These are phyloP conservation scores for Himalopsyche anomala DNA, from an alignment of 2,888 invertebrate species.

Conservation along the genomic window DNA sequence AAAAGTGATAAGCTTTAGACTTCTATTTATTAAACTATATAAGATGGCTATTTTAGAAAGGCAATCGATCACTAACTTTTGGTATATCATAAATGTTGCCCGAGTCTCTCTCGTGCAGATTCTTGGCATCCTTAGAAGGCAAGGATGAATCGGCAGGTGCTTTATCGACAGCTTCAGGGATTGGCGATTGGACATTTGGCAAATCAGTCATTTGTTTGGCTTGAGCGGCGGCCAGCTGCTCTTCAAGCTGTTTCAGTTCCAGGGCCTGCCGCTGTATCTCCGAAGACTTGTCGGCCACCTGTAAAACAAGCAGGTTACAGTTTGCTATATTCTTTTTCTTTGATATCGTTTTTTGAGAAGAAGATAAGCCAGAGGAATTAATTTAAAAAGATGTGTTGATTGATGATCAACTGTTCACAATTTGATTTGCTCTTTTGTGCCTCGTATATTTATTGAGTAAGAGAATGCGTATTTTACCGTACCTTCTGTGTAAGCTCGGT, in stretches of 20 bases:
- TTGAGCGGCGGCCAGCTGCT: conserved; percentile 54
- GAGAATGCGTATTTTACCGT: background rate
- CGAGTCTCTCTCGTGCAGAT: conserved; percentile 53
- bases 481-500: conserved; percentile 62
- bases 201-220: conserved; percentile 35
- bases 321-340: background rate
- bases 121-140: conserved; percentile 44
- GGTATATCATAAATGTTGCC: conserved; percentile 49
- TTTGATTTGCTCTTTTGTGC: too few species aligned
- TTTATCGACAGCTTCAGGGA: background rate
- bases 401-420: too few species aligned
- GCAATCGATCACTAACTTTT: conserved; percentile 51
- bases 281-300: conserved; percentile 62
- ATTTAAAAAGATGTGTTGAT: too few species aligned
- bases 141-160: conserved; percentile 7
- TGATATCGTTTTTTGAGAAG: too few species aligned
- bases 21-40: background rate
- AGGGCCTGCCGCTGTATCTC: conserved; percentile 60
- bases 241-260: conserved; percentile 59
- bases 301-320: background rate
- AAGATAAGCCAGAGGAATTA: too few species aligned
- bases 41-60: background rate
- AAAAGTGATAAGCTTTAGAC: too few species aligned
- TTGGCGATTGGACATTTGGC: conserved; percentile 2
- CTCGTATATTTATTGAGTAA: too few species aligned